A percentile compares a stretch with the other conserved stretches of the same genome.
These are phyloP conservation scores for Oceanites oceanicus DNA, from an alignment of 2,113 vertebrate species.

Conservation along the genomic window DNA sequence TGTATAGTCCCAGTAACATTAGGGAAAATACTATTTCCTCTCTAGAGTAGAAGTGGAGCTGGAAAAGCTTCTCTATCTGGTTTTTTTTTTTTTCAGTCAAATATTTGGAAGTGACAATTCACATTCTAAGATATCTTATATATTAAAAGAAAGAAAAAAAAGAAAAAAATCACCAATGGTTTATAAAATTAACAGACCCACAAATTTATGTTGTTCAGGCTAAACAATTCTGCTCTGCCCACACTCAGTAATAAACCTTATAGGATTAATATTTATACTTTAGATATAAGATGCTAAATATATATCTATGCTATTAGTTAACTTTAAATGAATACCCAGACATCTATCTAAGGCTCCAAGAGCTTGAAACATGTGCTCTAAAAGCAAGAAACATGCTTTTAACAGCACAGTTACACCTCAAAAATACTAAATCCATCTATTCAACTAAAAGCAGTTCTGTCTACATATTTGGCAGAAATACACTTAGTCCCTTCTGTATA, in stretches of 20 bases:
- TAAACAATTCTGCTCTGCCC: background rate
- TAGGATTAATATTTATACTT: background rate
- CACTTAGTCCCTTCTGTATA: background rate
- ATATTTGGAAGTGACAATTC: background rate
- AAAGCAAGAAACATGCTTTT: background rate
- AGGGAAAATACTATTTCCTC: background rate
- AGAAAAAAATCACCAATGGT: fast-evolving
- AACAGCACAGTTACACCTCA: background rate
- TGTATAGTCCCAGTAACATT: background rate
- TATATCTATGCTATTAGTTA: background rate
- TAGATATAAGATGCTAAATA: background rate
- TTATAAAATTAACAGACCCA: background rate
- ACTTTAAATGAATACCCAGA: background rate
- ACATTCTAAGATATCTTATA: background rate
- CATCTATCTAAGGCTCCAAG: background rate
- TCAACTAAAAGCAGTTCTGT: background rate
- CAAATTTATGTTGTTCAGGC: background rate
- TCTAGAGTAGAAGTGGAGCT: background rate
- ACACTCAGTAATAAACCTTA: background rate
- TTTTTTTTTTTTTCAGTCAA: background rate
- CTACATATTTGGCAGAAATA: background rate
- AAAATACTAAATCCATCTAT: background rate
- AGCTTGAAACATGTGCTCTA: background rate
- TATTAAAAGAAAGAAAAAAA: background rate
- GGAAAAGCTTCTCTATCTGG: background rate